These are phyloP conservation scores for Labeo rohita DNA, from an alignment of 2,113 vertebrate species.

Conservation along the genomic window DNA sequence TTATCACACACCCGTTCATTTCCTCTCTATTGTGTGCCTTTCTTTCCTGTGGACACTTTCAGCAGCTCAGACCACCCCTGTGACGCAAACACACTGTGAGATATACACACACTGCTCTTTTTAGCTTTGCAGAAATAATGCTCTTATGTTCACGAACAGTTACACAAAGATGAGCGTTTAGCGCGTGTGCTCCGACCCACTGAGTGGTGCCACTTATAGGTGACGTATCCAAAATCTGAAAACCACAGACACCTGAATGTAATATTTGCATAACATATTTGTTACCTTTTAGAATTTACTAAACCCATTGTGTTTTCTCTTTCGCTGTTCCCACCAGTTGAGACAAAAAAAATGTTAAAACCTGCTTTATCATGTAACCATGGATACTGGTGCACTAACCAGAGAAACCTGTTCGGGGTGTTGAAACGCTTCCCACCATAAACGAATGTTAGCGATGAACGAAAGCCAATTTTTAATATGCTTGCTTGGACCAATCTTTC, in stretches of 20 bases:
- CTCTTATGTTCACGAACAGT: conserved; percentile 2
- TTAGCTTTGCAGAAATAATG: conserved; percentile 59
- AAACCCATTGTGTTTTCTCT: neutral
- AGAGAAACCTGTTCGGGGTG: conserved; percentile 11
- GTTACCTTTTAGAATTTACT: neutral
- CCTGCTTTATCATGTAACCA: conserved; percentile 15
- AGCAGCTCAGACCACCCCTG: conserved; percentile 46
- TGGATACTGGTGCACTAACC: conserved; percentile 12
- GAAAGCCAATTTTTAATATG: conserved; percentile 4
- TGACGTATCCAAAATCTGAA: neutral
- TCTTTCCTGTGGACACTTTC: conserved; percentile 53
- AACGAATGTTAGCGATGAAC: neutral
- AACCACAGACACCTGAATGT: neutral
- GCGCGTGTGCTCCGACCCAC: too few relatives aligned
- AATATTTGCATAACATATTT: neutral
- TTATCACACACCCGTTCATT: conserved; percentile 34
- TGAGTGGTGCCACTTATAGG: neutral
- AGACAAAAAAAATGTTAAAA: neutral
- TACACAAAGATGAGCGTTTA: neutral
- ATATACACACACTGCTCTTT: conserved; percentile 43
- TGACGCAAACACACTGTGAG: conserved; percentile 42
- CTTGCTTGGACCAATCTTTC: neutral
- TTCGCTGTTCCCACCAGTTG: neutral
- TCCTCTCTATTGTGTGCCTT: conserved; percentile 52
- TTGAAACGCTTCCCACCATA: conserved; percentile 25